Evolutionary conservation across 2,888 invertebrate species (phyloP), one percentile per base, ranked within the genome.

Genomic region (Nomada goodeniana): DNA sequence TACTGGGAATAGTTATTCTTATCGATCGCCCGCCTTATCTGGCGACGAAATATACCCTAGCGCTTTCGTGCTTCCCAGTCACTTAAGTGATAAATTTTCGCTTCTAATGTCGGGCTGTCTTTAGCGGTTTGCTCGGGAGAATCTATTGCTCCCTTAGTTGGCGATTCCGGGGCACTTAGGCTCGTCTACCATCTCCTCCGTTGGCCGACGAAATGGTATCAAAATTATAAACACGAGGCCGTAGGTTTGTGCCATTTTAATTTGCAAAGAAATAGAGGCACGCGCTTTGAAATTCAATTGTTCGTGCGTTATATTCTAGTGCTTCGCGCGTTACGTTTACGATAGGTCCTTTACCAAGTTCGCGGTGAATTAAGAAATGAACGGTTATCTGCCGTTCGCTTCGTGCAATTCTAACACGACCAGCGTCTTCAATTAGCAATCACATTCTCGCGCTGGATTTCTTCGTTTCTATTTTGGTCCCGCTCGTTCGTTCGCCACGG

Each of bases 91-190:
- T 91, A 91, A 91, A 91, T 91, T 90, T 90, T 87, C 64, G 75
- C 80, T 76, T 81, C 82, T 84, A 82, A 85, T 87, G 87, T 89
- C 87, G 85, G 78, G 81, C 84, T 90, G 91, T 91, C 92, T 90
- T 91, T 88, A 85, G 88, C 82, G 92, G 91, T 91, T 92, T 91
- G 90, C 88, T 82, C 83, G 71, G 77, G 55, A 85, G 86, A 88
- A 92, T 92, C 90, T 92, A 92, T 91, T 88, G 91, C 90, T 85
- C 86, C 85, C 81, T 86, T 86, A 85, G 87, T 86, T 84, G 81
- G 79, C 73, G 80, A 74, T 76, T 69, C 76, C 52, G 68, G 15
- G 73, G 60, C 83, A 85, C 80, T 85, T 85, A 82, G 80, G 75
- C 70, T 73, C 72, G 44, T 63, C 74, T 69, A 76, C 76, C 76